Evolutionary conservation across 2,797 vertebrate species (phyloP), one percentile per base, ranked within the genome.

Genomic region (Chiroxiphia lanceolata): DNA sequence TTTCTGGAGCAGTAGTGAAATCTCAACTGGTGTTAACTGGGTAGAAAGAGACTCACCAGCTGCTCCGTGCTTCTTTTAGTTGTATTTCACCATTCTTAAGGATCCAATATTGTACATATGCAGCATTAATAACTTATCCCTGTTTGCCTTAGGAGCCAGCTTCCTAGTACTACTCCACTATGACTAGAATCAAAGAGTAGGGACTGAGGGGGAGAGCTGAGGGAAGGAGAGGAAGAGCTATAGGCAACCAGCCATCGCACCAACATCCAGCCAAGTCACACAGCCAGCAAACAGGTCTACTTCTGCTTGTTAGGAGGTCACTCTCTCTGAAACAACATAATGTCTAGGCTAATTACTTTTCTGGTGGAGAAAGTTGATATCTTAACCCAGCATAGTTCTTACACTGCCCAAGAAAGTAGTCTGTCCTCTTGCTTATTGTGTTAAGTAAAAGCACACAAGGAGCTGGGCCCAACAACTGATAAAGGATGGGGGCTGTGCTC

Each of bases 221-320:
- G 42, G 7, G 15, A 38, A 12, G 19, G 7, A 45, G n/a, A 44
- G 33, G 38, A 21, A 67, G 29, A 70, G 8, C 42, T 1, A 1
- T 17, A 67, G 13, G 8, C 31, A 83, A 6, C 10, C 18, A 9
- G 22, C 5, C 42, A 36, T 42, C 0, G 0, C 44, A 47, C 5
- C 4, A 10, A 10, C 33, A 51, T 84, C 27, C 16, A 67, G 23
- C 13, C 3, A 5, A 81, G 26, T 10, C 48, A 47, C 3, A 6
- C 13, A 47, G 11, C 33, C 36, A 60, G 22, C 31, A 81, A 31
- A 56, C 5, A n/a, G 16, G 26, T 50, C 19, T 76, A 4, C 20
- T 69, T 68, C 80, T 51, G 7, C 16, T 26, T 77, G 4, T 8
- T n/a, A 33, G 22, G 72, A 7, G 5, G 20, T 42, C 4, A 26